These are phyloP conservation scores for Papilio glaucus DNA, from an alignment of 1,140 invertebrate genomes.

Conservation along the genomic window DNA sequence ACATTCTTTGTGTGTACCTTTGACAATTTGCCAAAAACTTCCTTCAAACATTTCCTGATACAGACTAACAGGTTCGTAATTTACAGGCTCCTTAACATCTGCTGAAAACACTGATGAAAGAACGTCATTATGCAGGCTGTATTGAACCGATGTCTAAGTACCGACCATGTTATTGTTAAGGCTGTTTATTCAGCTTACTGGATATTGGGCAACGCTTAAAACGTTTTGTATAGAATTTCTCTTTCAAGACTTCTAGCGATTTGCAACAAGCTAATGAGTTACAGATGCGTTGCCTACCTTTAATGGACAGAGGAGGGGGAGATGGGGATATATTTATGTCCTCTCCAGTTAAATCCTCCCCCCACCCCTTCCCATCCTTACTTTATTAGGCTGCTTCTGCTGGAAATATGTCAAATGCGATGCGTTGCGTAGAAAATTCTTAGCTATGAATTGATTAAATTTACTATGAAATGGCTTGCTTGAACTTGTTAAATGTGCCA, in stretches of 20 bases:
- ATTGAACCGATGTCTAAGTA: not conserved
- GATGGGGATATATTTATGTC: no score
- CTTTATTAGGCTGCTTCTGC: no score
- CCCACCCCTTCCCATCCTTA: no score
- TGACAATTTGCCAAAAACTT: no score
- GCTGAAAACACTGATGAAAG: not conserved
- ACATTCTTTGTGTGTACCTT: not conserved
- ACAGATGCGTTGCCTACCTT: no score
- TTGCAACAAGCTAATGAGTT: no score
- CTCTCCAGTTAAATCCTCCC: no score
- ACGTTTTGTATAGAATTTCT: no score
- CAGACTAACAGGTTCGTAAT: not conserved
- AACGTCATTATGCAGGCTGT: not conserved
- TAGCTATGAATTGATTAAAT: not conserved
- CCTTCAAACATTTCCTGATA: not conserved
- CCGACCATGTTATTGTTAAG: not conserved
- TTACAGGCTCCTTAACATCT: conserved; percentile 1
- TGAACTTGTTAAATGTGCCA: conserved; percentile 17
- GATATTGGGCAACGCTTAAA: no score
- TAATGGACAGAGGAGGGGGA: no score
- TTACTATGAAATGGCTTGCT: not conserved
- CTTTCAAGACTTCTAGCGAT: no score
- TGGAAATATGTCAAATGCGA: conserved; percentile 3
- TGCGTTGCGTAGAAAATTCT: not conserved
- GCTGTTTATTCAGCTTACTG: no score